These are phyloP conservation scores for Gallinago nigripennis DNA, from an alignment of 2,797 vertebrate species.

Conservation along the genomic window DNA sequence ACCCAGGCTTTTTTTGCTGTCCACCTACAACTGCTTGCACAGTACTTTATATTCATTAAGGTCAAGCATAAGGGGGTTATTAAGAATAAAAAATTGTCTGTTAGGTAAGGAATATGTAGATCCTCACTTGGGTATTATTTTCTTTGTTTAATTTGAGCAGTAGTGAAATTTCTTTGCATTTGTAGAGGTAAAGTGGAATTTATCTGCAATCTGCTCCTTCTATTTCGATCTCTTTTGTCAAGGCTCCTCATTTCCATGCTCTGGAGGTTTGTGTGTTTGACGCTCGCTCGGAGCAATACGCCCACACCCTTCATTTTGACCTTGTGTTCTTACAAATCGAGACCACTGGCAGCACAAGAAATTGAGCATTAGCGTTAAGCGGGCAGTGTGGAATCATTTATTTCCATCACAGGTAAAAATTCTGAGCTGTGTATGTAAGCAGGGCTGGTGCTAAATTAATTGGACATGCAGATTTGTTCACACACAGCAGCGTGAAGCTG, in stretches of 20 bases:
- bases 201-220: neutral
- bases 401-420: neutral
- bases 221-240: neutral
- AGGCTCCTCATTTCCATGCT: neutral
- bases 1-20: neutral
- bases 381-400: neutral
- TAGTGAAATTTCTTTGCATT: neutral
- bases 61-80: neutral
- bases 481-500: neutral
- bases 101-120: neutral
- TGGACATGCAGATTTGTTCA: neutral
- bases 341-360: neutral
- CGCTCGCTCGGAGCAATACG: neutral
- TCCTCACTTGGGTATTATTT: neutral
- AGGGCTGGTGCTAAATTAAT: neutral
- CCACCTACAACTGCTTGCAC: neutral
- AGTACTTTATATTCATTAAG: neutral
- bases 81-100: neutral
- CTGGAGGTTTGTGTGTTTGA: neutral
- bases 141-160: neutral
- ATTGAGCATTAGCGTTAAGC: neutral
- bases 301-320: neutral
- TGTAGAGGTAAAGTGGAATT: neutral
- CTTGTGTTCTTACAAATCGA: neutral
- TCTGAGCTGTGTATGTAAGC: neutral